These are phyloP conservation scores for Columba janthina DNA, from an alignment of 2,113 vertebrate genomes.

Conservation along the genomic window DNA sequence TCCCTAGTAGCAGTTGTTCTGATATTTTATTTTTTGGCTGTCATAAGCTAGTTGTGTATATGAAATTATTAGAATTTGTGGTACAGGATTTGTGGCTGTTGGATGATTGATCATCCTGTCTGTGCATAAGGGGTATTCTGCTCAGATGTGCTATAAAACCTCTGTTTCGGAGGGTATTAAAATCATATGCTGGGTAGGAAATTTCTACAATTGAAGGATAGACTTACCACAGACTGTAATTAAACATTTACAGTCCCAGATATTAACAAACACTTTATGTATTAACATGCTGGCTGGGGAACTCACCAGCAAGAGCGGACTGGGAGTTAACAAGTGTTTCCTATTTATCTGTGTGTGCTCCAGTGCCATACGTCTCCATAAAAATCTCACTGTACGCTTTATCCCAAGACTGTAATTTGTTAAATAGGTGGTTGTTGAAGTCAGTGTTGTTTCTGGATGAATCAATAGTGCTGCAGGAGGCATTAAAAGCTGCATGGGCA, in stretches of 20 bases:
- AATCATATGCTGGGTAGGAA: slow-evolving; percentile 23
- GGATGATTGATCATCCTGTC: slow-evolving; percentile 11
- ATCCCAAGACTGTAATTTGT: not conserved
- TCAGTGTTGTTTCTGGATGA: not conserved
- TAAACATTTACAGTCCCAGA: slow-evolving; percentile 27
- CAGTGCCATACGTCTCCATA: not conserved
- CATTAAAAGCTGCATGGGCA: not conserved
- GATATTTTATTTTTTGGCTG: slow-evolving; percentile 33
- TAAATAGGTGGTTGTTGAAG: not conserved
- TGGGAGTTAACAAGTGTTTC: not conserved
- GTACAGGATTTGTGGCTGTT: not conserved
- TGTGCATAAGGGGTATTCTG: not conserved
- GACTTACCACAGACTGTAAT: slow-evolving; percentile 26
- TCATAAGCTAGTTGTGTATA: not conserved
- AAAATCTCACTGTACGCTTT: not conserved
- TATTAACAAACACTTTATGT: slow-evolving; percentile 13
- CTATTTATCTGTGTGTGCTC: not conserved
- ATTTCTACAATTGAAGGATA: slow-evolving; percentile 21
- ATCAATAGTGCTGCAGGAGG: not conserved
- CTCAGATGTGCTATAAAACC: slow-evolving; percentile 26
- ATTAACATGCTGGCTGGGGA: not conserved
- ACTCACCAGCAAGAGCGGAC: not conserved
- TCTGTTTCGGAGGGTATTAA: slow-evolving; percentile 37
- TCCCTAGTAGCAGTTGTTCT: slow-evolving; percentile 12
- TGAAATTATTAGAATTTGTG: slow-evolving; percentile 18